These are phyloP conservation scores for Neodiprion pinetum DNA, from an alignment of 1,140 invertebrate genomes.

Conservation along the genomic window DNA sequence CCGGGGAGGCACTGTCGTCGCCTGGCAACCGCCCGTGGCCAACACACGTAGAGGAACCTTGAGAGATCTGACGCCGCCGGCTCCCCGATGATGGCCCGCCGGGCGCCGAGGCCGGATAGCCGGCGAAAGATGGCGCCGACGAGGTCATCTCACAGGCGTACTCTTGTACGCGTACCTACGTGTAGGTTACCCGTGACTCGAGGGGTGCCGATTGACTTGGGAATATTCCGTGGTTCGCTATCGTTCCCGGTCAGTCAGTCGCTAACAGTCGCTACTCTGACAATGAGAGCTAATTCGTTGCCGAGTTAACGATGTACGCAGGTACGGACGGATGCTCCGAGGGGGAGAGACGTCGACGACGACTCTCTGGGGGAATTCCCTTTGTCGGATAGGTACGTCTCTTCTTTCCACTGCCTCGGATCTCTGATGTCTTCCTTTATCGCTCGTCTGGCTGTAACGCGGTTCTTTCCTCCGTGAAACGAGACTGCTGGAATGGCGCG, in stretches of 20 bases:
- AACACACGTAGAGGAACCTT: constrained; percentile 58
- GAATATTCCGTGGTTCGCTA: background rate
- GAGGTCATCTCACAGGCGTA: constrained; percentile 4
- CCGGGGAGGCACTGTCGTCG: constrained; percentile 39
- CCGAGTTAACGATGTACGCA: too few relatives aligned
- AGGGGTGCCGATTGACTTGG: background rate
- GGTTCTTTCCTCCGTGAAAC: too few relatives aligned
- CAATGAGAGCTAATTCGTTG: background rate
- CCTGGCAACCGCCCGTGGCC: constrained; percentile 54
- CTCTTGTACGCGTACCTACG: background rate
- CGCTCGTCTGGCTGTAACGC: too few relatives aligned
- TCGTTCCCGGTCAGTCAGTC: background rate
- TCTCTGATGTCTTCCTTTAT: too few relatives aligned
- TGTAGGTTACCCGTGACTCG: background rate
- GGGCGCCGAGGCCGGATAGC: background rate
- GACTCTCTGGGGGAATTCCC: too few relatives aligned
- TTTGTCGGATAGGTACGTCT: too few relatives aligned
- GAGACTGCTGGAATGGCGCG: too few relatives aligned
- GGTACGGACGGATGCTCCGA: too few relatives aligned
- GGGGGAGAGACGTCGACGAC: too few relatives aligned
- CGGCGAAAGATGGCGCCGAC: constrained; percentile 1
- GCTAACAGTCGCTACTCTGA: background rate
- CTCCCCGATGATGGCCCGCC: background rate
- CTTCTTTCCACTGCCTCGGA: too few relatives aligned
- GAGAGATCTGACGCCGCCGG: constrained; percentile 50